phyloP scores from a whole-genome alignment of 2,888 invertebrate species.

The Leucozona laternaria region DNA sequence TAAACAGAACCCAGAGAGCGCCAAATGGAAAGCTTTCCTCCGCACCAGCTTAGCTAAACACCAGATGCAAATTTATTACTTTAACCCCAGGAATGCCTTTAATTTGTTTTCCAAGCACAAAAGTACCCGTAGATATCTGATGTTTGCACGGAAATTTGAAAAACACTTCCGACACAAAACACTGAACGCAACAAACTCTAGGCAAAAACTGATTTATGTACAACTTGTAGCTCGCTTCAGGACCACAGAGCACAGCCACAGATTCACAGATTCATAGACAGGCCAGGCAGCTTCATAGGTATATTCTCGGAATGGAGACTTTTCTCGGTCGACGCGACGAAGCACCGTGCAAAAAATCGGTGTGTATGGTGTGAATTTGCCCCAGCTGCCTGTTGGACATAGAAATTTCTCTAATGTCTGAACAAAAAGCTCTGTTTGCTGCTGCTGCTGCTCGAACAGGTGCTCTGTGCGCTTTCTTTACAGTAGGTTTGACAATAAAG shows the following conservation, averaged over 20 bases:
- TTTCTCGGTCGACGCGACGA: slow-evolving; percentile 17
- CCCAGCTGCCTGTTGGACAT: slow-evolving; percentile 70
- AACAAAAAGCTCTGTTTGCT: slow-evolving; percentile 43
- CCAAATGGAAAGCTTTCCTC: slow-evolving; percentile 54
- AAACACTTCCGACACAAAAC: slow-evolving; percentile 36
- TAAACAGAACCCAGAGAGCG: slow-evolving; percentile 27
- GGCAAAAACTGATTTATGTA: slow-evolving; percentile 67
- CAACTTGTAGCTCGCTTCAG: slow-evolving; percentile 68
- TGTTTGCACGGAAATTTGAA: slow-evolving; percentile 11
- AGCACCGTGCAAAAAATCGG: neutral
- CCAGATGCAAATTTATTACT: slow-evolving; percentile 47
- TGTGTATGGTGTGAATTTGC: slow-evolving; percentile 18
- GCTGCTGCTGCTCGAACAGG: slow-evolving; percentile 53
- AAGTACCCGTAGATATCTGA: neutral
- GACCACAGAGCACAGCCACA: neutral
- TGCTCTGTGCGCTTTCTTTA: slow-evolving; percentile 12
- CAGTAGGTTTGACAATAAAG: slow-evolving; percentile 31
- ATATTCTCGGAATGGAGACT: slow-evolving; percentile 46
- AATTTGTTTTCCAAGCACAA: neutral
- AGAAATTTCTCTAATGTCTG: slow-evolving; percentile 4
- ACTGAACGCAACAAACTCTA: slow-evolving; percentile 63
- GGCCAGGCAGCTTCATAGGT: slow-evolving; percentile 4
- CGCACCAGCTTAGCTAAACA: slow-evolving; percentile 12
- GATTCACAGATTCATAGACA: slow-evolving; percentile 2
- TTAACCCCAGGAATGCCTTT: slow-evolving; percentile 41